Evolutionary conservation across 2,797 vertebrate genomes (phyloP).

Genomic region (Tenualosa ilisha): DNA sequence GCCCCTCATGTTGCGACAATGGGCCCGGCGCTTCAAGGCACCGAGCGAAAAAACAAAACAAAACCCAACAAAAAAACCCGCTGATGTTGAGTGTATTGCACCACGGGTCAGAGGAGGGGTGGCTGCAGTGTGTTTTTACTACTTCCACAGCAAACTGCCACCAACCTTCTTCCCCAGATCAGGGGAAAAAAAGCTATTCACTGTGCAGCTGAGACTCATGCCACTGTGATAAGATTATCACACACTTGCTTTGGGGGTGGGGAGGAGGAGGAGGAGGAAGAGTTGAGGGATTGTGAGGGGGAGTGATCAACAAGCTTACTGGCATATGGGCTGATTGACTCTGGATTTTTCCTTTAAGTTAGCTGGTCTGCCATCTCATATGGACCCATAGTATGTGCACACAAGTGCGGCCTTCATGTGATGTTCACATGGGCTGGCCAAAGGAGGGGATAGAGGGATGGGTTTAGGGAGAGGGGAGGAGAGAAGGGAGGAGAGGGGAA

Average conservation of each 20-base stretch:
- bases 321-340: too few relatives aligned
- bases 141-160: neutral
- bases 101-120: neutral
- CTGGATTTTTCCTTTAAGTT: too few relatives aligned
- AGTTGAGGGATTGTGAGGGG: neutral
- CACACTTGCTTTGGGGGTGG: neutral
- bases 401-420: neutral
- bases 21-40: neutral
- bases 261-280: neutral
- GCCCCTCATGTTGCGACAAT: neutral
- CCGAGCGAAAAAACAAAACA: neutral
- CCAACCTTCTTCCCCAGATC: neutral
- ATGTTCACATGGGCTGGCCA: neutral
- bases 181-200: neutral
- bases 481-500: neutral
- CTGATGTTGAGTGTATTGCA: neutral
- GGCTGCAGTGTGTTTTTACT: slow-evolving; percentile 5
- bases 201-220: neutral
- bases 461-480: neutral
- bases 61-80: neutral
- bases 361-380: neutral
- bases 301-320: too few relatives aligned
- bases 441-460: neutral
- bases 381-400: neutral
- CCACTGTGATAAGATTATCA: neutral